Conservation (phyloP, 2,888 invertebrate species). For the Latheticus oryzae region DNA sequence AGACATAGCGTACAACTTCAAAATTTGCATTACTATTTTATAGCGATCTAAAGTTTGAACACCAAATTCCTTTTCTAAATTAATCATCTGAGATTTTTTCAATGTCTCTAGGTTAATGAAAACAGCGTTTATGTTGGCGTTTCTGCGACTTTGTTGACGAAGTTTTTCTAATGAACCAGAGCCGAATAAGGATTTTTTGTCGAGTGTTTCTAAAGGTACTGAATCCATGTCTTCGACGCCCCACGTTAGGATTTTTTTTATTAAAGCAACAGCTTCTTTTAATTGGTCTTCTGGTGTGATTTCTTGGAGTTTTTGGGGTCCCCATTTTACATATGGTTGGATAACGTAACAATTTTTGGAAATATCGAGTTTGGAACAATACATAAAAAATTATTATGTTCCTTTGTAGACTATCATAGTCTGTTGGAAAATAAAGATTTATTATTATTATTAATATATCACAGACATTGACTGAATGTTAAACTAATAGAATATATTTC, state of each 20-base stretch:
- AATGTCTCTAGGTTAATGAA: slow-evolving; percentile 79
- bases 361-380: slow-evolving; percentile 52
- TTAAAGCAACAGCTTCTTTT: slow-evolving; percentile 77
- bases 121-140: slow-evolving; percentile 70
- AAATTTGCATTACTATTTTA: slow-evolving; percentile 81
- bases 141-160: slow-evolving; percentile 63
- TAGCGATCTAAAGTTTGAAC: slow-evolving; percentile 82
- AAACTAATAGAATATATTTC: too few species aligned
- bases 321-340: slow-evolving; percentile 82
- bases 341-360: slow-evolving; percentile 74
- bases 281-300: slow-evolving; percentile 76
- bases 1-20: slow-evolving; percentile 80
- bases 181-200: slow-evolving; percentile 72
- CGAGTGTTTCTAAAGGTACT: slow-evolving; percentile 70
- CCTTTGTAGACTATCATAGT: too few species aligned
- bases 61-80: slow-evolving; percentile 72
- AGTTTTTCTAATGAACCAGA: slow-evolving; percentile 73
- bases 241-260: slow-evolving; percentile 78
- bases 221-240: slow-evolving; percentile 71
- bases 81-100: slow-evolving; percentile 71
- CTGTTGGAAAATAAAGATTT: too few species aligned
- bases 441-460: too few species aligned
- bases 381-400: too few species aligned
- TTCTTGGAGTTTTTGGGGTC: slow-evolving; percentile 67
- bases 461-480: too few species aligned